Evolutionary conservation across 2,113 vertebrate species (phyloP), one percentile per base, ranked within the genome.

Genomic region (Cottus gobio): DNA sequence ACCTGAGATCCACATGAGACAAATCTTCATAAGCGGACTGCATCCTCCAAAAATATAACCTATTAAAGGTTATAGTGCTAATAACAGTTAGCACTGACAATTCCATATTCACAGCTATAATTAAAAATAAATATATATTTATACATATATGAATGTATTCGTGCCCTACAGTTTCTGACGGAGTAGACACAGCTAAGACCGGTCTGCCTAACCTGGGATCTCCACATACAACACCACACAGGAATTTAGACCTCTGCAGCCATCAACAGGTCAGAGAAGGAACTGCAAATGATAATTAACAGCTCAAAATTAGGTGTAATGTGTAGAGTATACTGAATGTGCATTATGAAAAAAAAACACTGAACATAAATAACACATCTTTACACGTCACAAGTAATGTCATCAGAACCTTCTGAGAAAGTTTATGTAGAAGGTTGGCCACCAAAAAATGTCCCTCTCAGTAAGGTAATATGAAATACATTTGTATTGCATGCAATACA

Each of bases 221-320:
- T 24, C 57, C 7, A 24, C 50, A 5, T n/a, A 58, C 28, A 57
- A 22, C 39, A 18, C 8, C 10, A 26, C 11, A 54, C 8, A 74
- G 37, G 79, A 88, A 37, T 39, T 61, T 69, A 81, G 71, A 75
- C 4, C 89, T 93, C 86, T 94, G 82, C 87, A 26, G 92, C 90
- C 92, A 86, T 75, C 90, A 84, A 74, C 88, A 92, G 93, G 89
- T 46, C 64, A 48, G n/a, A 58, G 31, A 5, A 37, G 60, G 79
- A 83, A 91, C 80, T 91, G 69, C 82, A 89, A 7, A 1, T 48
- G 0, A 78, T 62, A 7, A 26, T 46, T 54, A 66, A 42, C 54
- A 30, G n/a, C 37, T 46, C n/a, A 3, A 9, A 52, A 42, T 52
- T 13, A 36, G 24, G 20, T 64, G 65, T 61, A 18, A 75, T 62